Evolutionary conservation across 2,113 vertebrate species (phyloP).

Genomic region (Glaucomys volans): DNA sequence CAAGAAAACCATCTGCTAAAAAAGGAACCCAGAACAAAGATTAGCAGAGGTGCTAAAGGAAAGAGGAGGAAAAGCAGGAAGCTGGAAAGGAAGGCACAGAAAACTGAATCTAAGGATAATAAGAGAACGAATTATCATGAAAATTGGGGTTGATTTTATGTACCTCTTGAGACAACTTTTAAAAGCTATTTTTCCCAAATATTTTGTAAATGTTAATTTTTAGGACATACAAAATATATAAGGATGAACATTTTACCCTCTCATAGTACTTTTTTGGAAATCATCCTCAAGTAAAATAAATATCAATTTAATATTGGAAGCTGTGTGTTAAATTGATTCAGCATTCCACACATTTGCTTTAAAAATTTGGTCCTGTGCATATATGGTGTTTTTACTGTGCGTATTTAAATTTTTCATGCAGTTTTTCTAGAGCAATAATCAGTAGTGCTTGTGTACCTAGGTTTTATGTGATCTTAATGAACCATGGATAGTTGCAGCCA

Average conservation of each 20-base stretch:
- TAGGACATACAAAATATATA: conserved; percentile 92
- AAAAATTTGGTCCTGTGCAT: conserved; percentile 85
- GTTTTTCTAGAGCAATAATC: conserved; percentile 99
- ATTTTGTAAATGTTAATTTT: conserved; percentile 99
- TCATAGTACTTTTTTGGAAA: conserved; percentile 87
- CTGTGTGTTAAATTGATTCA: conserved; percentile 85
- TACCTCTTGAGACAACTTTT: conserved; percentile 94
- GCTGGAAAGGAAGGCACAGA: too few species aligned
- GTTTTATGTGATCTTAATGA: conserved; percentile 93
- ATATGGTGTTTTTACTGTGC: conserved; percentile 88
- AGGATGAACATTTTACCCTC: conserved; percentile 88
- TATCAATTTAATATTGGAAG: conserved; percentile 85
- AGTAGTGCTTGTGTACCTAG: conserved; percentile 98
- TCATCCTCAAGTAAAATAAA: conserved; percentile 83
- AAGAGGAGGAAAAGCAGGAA: too few species aligned
- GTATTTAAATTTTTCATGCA: conserved; percentile 90
- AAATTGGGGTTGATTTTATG: conserved; percentile 91
- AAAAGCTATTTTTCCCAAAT: conserved; percentile 98
- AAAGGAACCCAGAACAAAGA: too few species aligned
- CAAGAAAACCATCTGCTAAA: conserved; percentile 93
- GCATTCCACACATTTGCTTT: conserved; percentile 86
- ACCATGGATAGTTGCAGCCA: conserved; percentile 92
- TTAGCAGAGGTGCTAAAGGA: too few species aligned
- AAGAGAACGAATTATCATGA: conserved; percentile 90
- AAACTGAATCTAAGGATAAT: conserved; percentile 93